Base-by-base conservation (phyloP, 2,113 vertebrate species). In the Sphyrna mokarran region DNA sequence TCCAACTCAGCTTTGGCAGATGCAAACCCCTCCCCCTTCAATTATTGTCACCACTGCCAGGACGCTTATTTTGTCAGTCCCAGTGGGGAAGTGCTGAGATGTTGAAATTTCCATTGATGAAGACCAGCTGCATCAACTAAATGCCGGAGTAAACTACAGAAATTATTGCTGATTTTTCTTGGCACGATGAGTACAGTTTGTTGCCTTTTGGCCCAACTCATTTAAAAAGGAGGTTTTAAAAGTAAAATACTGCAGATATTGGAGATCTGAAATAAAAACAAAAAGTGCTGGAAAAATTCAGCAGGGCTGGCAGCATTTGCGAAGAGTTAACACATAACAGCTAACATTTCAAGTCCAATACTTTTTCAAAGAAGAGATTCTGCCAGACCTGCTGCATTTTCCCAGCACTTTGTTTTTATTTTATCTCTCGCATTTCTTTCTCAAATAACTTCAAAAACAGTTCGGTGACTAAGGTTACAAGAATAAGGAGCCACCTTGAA, bases 101-200 rank as follows among this genome's bases (percentile, higher is more conserved):
- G 89, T 37, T 93, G 89, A 93, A 93, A 66, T 93, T 93, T 93
- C 89, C 89, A 93, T 93, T 93, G 89, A 93, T 93, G 89, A 66
- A 93, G 61, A 22, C 89, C 89, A 93, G 89, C 89, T 93, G 89
- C 89, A 66, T 93, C 61, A 66, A 37, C 89, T 66, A 63, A 93
- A n/a, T 33, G 87, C 89, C 37, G 89, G 61, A 66, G 33, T 93
- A n/a, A 93, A 93, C 33, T n/a, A 93, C 16, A 66, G 61, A 66
- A 66, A 93, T 14, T n/a, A 66, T 93, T 66, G 2, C 76, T 68
- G 89, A 18, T 93, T n/a, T 22, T 63, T 91, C 63, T 66, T 93
- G 89, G 61, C 89, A 93, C 6, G 16, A 93, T 1, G 61, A 68
- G 14, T 40, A 14, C 89, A 93, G 66, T 93, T 93, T 33, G 37